A percentile compares a stretch with the other conserved stretches of the same genome.
phyloP scores from a whole-genome alignment of 2,113 vertebrate species.

The Cercopithecus mona region DNA sequence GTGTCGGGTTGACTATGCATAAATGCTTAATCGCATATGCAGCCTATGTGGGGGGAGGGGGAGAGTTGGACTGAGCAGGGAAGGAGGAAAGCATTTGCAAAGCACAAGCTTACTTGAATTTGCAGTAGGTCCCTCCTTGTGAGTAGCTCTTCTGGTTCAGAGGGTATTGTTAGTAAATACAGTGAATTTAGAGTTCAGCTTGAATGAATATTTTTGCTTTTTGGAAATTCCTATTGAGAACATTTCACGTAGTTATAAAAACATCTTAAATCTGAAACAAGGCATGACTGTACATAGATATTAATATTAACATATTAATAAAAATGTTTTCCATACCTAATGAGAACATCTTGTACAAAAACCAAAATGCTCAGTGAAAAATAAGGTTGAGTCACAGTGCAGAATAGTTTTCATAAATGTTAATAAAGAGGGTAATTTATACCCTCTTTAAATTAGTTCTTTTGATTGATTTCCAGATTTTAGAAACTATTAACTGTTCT shows the following conservation, averaged over 20 bases:
- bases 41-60: background rate
- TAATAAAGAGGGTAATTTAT: background rate
- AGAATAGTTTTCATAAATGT: background rate
- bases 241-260: constrained; percentile 14
- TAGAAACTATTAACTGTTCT: background rate
- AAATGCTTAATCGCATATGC: constrained; percentile 82
- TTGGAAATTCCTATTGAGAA: background rate
- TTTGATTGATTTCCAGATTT: background rate
- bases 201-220: constrained; percentile 23
- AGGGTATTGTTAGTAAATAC: constrained; percentile 55
- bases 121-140: constrained; percentile 71
- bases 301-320: background rate
- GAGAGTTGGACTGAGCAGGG: constrained; percentile 7
- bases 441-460: no score
- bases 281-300: background rate
- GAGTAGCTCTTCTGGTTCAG: constrained; percentile 58
- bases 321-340: constrained; percentile 43
- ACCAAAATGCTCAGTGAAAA: background rate
- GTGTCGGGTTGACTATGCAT: constrained; percentile 84
- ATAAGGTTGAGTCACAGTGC: background rate
- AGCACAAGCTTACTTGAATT: constrained; percentile 67
- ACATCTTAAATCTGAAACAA: constrained; percentile 33
- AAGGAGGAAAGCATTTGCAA: constrained; percentile 72
- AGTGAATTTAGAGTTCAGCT: constrained; percentile 43
- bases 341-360: background rate